Conservation (phyloP, 2,113 vertebrate species). For the Eira barbara region DNA sequence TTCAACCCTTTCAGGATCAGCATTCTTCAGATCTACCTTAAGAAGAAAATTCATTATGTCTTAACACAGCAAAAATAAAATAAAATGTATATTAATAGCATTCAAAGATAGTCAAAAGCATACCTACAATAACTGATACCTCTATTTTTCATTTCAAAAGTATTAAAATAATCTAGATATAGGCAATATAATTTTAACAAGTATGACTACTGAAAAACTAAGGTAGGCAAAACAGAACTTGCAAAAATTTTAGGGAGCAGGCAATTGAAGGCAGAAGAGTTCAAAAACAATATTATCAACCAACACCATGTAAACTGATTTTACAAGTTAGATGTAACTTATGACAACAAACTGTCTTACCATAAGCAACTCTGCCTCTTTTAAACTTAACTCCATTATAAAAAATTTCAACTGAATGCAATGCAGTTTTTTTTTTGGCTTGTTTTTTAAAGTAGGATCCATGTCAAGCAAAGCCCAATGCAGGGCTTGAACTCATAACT, state of each 20-base stretch:
- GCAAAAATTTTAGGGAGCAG: background rate
- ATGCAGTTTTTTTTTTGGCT: background rate
- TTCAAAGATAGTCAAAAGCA: background rate
- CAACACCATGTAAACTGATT: background rate
- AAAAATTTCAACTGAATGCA: background rate
- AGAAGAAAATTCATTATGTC: slow-evolving; percentile 44
- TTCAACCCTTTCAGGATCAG: slow-evolving; percentile 93
- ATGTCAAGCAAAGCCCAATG: background rate
- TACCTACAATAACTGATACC: background rate
- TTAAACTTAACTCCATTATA: background rate
- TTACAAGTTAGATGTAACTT: background rate
- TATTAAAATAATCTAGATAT: background rate
- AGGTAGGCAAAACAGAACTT: background rate
- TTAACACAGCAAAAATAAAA: slow-evolving; percentile 37
- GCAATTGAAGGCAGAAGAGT: background rate
- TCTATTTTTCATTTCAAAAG: background rate
- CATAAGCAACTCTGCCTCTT: background rate
- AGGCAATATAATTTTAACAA: background rate
- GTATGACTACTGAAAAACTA: background rate
- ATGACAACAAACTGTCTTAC: background rate
- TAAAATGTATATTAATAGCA: background rate
- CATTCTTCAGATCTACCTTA: slow-evolving; percentile 98
- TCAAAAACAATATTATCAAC: background rate
- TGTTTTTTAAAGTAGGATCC: background rate
- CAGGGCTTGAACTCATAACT: background rate